A percentile compares a stretch with the other conserved stretches of the same genome.
Evolutionary conservation across 2,797 vertebrate species (phyloP).

Genomic region (Semotilus atromaculatus): DNA sequence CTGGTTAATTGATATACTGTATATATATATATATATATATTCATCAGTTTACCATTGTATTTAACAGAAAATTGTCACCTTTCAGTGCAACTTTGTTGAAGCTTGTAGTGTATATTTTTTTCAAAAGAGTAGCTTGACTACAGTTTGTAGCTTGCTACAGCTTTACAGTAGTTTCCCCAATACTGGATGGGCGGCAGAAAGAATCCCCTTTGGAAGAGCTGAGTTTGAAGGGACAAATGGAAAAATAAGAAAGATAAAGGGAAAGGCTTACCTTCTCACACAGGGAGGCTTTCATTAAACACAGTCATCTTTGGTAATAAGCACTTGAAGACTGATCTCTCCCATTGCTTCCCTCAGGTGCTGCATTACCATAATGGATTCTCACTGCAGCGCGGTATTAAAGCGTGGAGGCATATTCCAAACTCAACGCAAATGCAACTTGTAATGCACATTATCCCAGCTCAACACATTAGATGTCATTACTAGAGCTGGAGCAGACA

Average conservation of each 20-base stretch:
- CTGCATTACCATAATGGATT: slow-evolving; percentile 83
- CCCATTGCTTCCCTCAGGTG: slow-evolving; percentile 80
- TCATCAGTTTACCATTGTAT: not conserved
- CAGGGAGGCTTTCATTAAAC: slow-evolving; percentile 65
- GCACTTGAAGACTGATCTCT: slow-evolving; percentile 66
- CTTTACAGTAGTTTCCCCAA: not conserved
- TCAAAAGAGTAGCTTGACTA: slow-evolving; percentile 2
- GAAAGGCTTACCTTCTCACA: slow-evolving; percentile 53
- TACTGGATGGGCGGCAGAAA: not conserved
- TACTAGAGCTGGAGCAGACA: slow-evolving; percentile 68
- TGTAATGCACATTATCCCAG: slow-evolving; percentile 77
- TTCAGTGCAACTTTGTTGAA: not conserved
- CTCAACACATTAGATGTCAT: slow-evolving; percentile 79
- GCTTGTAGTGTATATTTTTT: not conserved
- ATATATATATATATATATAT: no score
- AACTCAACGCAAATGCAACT: slow-evolving; percentile 77
- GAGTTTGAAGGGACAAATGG: slow-evolving; percentile 42
- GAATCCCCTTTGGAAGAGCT: slow-evolving; percentile 1
- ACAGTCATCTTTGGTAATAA: slow-evolving; percentile 66
- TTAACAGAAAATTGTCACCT: not conserved
- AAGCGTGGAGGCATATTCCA: slow-evolving; percentile 64
- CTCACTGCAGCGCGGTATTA: slow-evolving; percentile 77
- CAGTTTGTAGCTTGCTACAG: slow-evolving; percentile 2
- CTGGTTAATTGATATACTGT: not conserved
- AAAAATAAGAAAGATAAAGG: slow-evolving; percentile 55